Conservation (phyloP, 2,888 invertebrate species). For the Polia nebulosa region DNA sequence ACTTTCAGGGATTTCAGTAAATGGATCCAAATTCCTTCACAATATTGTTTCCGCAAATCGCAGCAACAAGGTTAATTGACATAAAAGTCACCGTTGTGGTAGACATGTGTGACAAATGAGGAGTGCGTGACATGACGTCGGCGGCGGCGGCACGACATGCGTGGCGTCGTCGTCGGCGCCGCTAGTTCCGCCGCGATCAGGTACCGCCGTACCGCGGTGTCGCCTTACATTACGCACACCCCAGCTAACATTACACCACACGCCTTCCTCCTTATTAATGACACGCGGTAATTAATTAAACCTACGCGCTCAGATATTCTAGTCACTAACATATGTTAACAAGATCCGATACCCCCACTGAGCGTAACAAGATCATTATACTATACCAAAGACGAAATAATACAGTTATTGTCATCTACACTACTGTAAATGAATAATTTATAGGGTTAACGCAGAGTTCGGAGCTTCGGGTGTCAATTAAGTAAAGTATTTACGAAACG, state of each 20-base stretch:
- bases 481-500: constrained; percentile 82
- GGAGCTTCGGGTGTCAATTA: constrained; percentile 82
- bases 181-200: constrained; percentile 62
- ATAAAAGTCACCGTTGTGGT: constrained; percentile 65
- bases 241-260: constrained; percentile 67
- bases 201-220: constrained; percentile 73
- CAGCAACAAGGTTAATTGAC: constrained; percentile 56
- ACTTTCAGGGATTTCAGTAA: constrained; percentile 10
- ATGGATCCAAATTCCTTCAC: constrained; percentile 8
- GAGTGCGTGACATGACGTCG: constrained; percentile 75
- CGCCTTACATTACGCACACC: constrained; percentile 73
- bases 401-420: constrained; percentile 74
- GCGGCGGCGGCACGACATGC: constrained; percentile 37
- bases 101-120: constrained; percentile 81
- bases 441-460: constrained; percentile 76
- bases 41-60: constrained; percentile 24
- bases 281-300: constrained; percentile 83
- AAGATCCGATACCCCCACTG: constrained; percentile 75
- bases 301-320: constrained; percentile 78
- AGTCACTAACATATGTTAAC: constrained; percentile 81
- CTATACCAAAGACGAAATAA: constrained; percentile 71
- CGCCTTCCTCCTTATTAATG: constrained; percentile 82
- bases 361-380: constrained; percentile 74
- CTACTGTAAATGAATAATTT: constrained; percentile 81
- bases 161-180: constrained; percentile 46